These are phyloP conservation scores for Acyrthosiphon pisum DNA, from an alignment of 1,140 invertebrate species.

Conservation along the genomic window DNA sequence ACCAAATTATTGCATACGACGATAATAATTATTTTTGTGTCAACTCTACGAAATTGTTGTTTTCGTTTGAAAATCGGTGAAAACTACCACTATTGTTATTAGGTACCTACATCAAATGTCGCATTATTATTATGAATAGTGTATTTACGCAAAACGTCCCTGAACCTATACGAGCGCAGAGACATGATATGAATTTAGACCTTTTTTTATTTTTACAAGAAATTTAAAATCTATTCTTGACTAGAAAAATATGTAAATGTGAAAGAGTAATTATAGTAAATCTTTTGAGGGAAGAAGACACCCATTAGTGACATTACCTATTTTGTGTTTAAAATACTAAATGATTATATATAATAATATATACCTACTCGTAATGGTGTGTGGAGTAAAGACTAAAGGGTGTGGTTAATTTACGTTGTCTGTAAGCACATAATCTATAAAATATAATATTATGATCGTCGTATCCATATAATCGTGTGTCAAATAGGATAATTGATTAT, in stretches of 20 bases:
- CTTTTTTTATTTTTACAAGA: too few relatives aligned
- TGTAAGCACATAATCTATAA: neutral
- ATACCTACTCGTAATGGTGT: neutral
- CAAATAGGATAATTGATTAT: neutral
- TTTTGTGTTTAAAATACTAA: neutral
- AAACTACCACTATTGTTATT: too few relatives aligned
- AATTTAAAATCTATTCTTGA: too few relatives aligned
- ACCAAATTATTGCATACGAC: too few relatives aligned
- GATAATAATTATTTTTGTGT: neutral
- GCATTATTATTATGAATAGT: neutral
- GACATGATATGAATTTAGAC: neutral
- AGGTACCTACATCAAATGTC: too few relatives aligned
- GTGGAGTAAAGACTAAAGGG: neutral
- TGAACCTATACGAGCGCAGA: neutral
- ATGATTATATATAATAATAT: too few relatives aligned
- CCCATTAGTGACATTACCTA: too few relatives aligned
- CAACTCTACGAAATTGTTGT: neutral
- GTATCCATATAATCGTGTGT: neutral
- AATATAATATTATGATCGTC: neutral
- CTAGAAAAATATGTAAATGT: too few relatives aligned
- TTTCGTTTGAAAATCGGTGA: neutral
- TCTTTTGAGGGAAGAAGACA: too few relatives aligned
- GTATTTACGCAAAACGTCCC: neutral
- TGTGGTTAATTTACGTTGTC: neutral
- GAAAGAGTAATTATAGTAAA: too few relatives aligned